Percentiles rank a stretch among this genome's conserved stretches.
These are phyloP conservation scores for Agonopterix subpropinquella DNA, from an alignment of 2,888 invertebrate genomes.

Conservation along the genomic window DNA sequence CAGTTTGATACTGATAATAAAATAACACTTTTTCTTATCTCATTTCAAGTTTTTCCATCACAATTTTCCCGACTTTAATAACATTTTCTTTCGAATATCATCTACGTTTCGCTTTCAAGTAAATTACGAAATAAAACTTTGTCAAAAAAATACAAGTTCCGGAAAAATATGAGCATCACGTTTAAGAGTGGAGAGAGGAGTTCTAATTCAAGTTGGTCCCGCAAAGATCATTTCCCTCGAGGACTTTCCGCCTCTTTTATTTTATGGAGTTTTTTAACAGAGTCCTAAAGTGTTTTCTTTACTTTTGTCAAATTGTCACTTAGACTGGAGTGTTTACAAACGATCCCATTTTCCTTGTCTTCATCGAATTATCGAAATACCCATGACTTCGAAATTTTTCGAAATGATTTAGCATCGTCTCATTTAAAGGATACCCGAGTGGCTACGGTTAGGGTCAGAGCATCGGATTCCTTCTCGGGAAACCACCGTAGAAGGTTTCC, in stretches of 20 bases:
- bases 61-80: conserved; percentile 8
- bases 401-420: no score
- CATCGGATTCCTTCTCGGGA: no score
- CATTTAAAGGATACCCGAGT: no score
- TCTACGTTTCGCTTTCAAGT: conserved; percentile 22
- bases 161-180: conserved; percentile 43
- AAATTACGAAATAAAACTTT: conserved; percentile 44
- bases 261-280: conserved; percentile 33
- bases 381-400: no score
- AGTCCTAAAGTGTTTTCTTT: conserved; percentile 22
- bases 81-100: conserved; percentile 5
- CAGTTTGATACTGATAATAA: no score
- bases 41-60: conserved; percentile 9
- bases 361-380: no score
- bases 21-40: background rate
- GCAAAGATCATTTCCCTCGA: conserved; percentile 45
- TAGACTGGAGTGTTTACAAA: conserved; percentile 1
- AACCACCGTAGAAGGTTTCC: no score
- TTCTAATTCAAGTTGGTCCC: conserved; percentile 54
- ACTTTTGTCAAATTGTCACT: conserved; percentile 22
- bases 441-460: no score
- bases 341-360: background rate
- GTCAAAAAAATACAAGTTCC: conserved; percentile 30
- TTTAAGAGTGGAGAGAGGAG: conserved; percentile 38
- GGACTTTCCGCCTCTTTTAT: conserved; percentile 25